Percentiles rank a stretch among this genome's conserved stretches.
Evolutionary conservation across 2,113 vertebrate genomes (phyloP).

Genomic region (Crocuta crocuta): DNA sequence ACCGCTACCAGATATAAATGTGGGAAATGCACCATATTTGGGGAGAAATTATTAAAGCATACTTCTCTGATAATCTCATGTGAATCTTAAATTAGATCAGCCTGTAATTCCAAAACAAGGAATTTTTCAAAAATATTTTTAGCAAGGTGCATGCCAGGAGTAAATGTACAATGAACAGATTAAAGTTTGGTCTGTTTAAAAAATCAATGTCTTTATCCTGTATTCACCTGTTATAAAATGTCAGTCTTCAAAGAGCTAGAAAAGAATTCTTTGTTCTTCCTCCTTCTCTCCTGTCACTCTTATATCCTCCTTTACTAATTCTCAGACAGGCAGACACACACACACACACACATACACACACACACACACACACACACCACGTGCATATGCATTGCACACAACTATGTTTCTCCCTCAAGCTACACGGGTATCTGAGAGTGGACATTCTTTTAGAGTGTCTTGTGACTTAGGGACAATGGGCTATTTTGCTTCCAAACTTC

Average conservation of each 20-base stretch:
- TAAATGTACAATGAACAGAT: not conserved
- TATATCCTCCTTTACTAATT: not conserved
- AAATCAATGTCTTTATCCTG: not conserved
- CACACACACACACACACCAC: too few relatives aligned
- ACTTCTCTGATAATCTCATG: not conserved
- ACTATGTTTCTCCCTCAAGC: not conserved
- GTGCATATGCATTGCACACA: too few relatives aligned
- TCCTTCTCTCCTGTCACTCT: not conserved
- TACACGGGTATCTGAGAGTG: too few relatives aligned
- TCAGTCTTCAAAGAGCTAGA: not conserved
- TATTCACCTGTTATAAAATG: not conserved
- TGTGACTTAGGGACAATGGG: not conserved
- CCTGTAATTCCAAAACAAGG: not conserved
- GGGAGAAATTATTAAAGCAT: not conserved
- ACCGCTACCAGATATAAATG: not conserved
- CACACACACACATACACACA: too few relatives aligned
- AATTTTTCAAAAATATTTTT: slow-evolving; percentile 24
- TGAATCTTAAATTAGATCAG: not conserved
- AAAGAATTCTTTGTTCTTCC: not conserved
- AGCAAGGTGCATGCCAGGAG: not conserved
- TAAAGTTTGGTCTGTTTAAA: not conserved
- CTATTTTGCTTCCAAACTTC: not conserved
- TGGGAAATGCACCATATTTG: slow-evolving; percentile 11
- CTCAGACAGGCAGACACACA: rapidly evolving
- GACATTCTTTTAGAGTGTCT: not conserved